phyloP scores from a whole-genome alignment of 1,140 invertebrate genomes.

The Bacillus rossius region DNA sequence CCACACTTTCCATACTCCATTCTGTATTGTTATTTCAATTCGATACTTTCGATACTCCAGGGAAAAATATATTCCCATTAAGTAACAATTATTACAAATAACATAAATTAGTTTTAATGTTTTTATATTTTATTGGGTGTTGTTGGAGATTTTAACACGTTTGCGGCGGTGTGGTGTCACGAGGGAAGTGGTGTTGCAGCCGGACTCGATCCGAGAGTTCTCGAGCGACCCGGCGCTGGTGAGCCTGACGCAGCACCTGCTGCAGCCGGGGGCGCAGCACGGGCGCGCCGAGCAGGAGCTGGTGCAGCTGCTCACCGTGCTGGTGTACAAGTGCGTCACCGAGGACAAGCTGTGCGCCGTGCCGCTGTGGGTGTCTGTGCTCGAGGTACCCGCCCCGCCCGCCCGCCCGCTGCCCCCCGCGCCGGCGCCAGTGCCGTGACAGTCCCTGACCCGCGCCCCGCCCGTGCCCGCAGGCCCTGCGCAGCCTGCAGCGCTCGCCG shows the following conservation, averaged over 20 bases:
- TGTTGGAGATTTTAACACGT: no score
- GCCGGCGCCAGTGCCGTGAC: not conserved
- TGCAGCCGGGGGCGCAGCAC: slow-evolving; percentile 37
- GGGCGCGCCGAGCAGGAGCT: slow-evolving; percentile 45
- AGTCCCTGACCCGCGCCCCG: not conserved
- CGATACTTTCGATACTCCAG: no score
- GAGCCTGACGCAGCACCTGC: slow-evolving; percentile 55
- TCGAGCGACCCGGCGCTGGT: slow-evolving; percentile 48
- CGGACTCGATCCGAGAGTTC: slow-evolving; percentile 46
- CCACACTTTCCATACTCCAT: no score
- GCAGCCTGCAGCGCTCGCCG: slow-evolving; percentile 42
- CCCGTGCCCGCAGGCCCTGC: slow-evolving; percentile 40
- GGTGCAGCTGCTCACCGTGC: slow-evolving; percentile 62
- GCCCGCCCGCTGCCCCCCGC: slow-evolving; percentile 35
- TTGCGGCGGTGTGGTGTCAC: no score
- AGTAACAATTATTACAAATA: no score
- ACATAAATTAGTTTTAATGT: no score
- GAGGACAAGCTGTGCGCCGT: slow-evolving; percentile 78
- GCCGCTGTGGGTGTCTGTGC: slow-evolving; percentile 62
- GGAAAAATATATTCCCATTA: no score
- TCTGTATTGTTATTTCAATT: no score
- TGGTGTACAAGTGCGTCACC: slow-evolving; percentile 82
- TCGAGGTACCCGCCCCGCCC: slow-evolving; percentile 58
- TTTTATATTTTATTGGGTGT: no score
- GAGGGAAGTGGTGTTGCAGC: slow-evolving; percentile 34